Evolutionary conservation across 1,140 invertebrate genomes (phyloP), one percentile per base, ranked within the genome.

Genomic region (Hypsibius dujardini): DNA sequence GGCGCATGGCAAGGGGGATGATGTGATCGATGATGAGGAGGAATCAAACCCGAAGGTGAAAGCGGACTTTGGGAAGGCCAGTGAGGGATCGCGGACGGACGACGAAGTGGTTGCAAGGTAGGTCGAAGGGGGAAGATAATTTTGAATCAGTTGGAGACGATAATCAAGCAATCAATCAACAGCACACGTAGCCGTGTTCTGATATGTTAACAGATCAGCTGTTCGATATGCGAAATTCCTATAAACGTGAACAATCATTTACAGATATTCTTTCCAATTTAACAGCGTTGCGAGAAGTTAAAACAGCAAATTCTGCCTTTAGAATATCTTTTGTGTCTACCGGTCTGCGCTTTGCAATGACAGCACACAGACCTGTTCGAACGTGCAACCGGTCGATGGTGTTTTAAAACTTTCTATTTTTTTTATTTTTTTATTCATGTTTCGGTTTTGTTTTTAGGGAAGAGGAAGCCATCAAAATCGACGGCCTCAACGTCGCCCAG

Each of bases 391-490:
- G 46, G 15, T 72, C 15, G 15, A 73, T 70, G 46, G 72, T 62
- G 12, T 42, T 15, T 59, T 69, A 47, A 46, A 59, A 47, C 47
- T 69, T 71, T 71, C 40, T 47, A 60, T 45, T 69, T 50, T 69
- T 74, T 77, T 67, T 14, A 3, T 40, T 40, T 47, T 69, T 46
- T 72, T 46, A 72, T 70, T 67, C 76, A 87, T 89, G 90, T 82
- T 85, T 87, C 77, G 87, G 90, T 78, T 86, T 86, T 1, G 83
- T 90, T 7, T 77, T 86, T 76, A 86, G 91, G 70, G 94, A 97
- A 79, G 94, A 95, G 81, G 94, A 98, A 82, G 90, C 93, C 0
- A 97, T 98, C 73, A 92, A 95, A 77, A 80, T 98, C 14, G 95
- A 98, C 83, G 92, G 89, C 1, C 81, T 98, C 70, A 97, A 89